Conservation (phyloP, 2,113 vertebrate species). For the Callionymus lyra region DNA sequence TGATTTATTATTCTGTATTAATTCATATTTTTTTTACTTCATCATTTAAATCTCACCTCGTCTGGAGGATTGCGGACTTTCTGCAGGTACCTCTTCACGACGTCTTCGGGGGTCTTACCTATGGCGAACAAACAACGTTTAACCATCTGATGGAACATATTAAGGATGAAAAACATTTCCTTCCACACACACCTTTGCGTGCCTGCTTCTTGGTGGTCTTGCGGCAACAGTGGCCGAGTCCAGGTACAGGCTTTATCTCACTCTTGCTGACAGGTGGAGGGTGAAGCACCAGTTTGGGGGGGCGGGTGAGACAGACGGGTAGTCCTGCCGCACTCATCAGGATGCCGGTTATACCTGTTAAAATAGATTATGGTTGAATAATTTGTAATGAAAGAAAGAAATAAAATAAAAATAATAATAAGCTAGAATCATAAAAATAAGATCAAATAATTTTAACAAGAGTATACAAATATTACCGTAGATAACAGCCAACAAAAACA, state of each 20-base stretch:
- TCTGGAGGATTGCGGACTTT: slow-evolving; percentile 89
- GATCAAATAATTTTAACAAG: background rate
- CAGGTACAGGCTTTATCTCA: slow-evolving; percentile 87
- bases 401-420: background rate
- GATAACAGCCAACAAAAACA: background rate
- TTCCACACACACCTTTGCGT: slow-evolving; percentile 73
- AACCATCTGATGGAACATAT: background rate
- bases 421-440: background rate
- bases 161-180: background rate
- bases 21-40: too few relatives aligned
- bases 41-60: slow-evolving; percentile 74
- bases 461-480: background rate
- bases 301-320: slow-evolving; percentile 86
- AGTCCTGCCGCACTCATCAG: slow-evolving; percentile 89
- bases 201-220: slow-evolving; percentile 92
- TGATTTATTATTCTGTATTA: too few relatives aligned
- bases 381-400: background rate
- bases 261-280: slow-evolving; percentile 91
- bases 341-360: slow-evolving; percentile 86
- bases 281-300: slow-evolving; percentile 87
- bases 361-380: slow-evolving; percentile 1
- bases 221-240: slow-evolving; percentile 86
- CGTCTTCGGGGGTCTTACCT: slow-evolving; percentile 90
- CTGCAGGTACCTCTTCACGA: slow-evolving; percentile 88
- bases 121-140: background rate